These are phyloP conservation scores for Tachuris rubrigastra DNA, from an alignment of 2,113 vertebrate species.

Conservation along the genomic window DNA sequence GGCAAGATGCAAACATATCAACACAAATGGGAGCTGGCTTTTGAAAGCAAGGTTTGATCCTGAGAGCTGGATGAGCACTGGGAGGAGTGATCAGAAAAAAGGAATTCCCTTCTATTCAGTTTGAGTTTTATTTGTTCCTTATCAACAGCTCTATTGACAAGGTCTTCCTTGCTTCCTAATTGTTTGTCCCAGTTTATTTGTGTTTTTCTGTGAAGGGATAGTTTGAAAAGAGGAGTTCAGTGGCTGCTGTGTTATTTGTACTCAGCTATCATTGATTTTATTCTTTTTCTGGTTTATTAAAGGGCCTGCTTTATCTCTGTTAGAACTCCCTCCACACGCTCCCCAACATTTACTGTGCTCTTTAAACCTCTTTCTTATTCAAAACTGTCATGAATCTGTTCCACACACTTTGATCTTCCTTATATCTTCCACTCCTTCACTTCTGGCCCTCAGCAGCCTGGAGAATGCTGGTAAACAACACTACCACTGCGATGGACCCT, in stretches of 20 bases:
- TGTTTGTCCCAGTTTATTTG: conserved; percentile 20
- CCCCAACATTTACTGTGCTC: background rate
- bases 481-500: background rate
- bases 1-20: conserved; percentile 20
- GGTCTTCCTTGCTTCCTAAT: conserved; percentile 36
- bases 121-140: conserved; percentile 42
- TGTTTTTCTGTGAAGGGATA: conserved; percentile 2
- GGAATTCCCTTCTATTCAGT: conserved; percentile 5
- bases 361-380: background rate
- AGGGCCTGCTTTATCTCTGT: background rate
- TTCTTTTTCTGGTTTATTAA: conserved; percentile 32
- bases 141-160: conserved; percentile 49
- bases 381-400: background rate
- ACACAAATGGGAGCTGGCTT: conserved; percentile 19
- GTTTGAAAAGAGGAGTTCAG: conserved; percentile 6
- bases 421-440: background rate
- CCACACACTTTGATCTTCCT: background rate
- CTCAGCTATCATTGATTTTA: conserved; percentile 19
- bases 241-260: background rate
- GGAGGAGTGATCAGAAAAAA: conserved; percentile 15
- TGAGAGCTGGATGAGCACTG: background rate
- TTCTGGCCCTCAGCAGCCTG: background rate
- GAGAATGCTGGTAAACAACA: background rate
- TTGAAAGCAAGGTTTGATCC: conserved; percentile 28
- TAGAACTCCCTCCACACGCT: background rate